Evolutionary conservation across 1,140 invertebrate species (phyloP).

Genomic region (Sitobion miscanthi): DNA sequence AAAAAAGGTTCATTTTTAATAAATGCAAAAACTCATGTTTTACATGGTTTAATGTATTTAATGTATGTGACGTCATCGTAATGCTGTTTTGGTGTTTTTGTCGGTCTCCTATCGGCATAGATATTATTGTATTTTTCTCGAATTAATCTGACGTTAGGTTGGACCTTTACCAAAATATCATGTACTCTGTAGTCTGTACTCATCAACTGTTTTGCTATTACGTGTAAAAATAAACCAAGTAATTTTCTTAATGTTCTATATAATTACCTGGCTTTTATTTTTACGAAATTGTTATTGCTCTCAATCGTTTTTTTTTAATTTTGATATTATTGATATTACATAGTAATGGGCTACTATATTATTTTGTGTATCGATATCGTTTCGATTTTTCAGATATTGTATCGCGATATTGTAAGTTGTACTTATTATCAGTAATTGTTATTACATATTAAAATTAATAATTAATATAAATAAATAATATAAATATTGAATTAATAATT

Average conservation of each 20-base stretch:
- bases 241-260: slow-evolving; percentile 1
- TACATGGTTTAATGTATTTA: slow-evolving; percentile 4
- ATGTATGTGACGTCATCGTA: slow-evolving; percentile 21
- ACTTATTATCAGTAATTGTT: too few relatives aligned
- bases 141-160: not conserved
- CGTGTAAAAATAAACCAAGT: not conserved
- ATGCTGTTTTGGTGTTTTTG: not conserved
- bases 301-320: not conserved
- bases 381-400: too few relatives aligned
- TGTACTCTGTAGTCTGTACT: not conserved
- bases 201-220: slow-evolving; percentile 2
- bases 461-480: too few relatives aligned
- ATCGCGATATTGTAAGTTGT: too few relatives aligned
- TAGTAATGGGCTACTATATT: too few relatives aligned
- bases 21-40: slow-evolving; percentile 6
- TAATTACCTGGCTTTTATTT: slow-evolving; percentile 20
- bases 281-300: not conserved
- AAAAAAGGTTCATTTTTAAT: slow-evolving; percentile 17
- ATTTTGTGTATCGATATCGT: too few relatives aligned
- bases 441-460: too few relatives aligned
- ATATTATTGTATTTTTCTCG: not conserved
- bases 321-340: not conserved
- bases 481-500: too few relatives aligned
- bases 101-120: not conserved
- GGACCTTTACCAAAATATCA: slow-evolving; percentile 47